A percentile compares a stretch with the other conserved stretches of the same genome.
These are phyloP conservation scores for Pseudobourletiella spinata DNA, from an alignment of 1,140 invertebrate species.

Conservation along the genomic window DNA sequence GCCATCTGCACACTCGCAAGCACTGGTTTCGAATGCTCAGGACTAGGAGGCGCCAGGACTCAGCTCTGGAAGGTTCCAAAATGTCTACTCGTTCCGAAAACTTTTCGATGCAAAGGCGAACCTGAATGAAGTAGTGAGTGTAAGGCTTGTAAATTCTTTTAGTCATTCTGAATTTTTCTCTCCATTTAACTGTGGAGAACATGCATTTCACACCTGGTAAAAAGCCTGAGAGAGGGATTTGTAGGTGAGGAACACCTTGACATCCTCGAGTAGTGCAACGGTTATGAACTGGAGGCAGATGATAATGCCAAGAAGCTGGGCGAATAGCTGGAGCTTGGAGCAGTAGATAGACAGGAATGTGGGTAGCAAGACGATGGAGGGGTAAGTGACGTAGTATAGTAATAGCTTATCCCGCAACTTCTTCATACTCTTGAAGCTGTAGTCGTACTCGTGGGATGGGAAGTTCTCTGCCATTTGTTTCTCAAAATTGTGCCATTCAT, in stretches of 20 bases:
- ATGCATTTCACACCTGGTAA: conserved; percentile 1
- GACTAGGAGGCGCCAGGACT: neutral
- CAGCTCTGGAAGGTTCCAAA: neutral
- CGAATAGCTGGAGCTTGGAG: neutral
- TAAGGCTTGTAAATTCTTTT: too few relatives aligned
- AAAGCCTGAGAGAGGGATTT: neutral
- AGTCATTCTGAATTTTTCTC: too few relatives aligned
- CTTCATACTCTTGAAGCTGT: neutral
- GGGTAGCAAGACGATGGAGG: neutral
- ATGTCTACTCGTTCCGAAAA: neutral
- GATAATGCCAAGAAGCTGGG: neutral
- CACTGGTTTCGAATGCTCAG: neutral
- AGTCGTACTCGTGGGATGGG: neutral
- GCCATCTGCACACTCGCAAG: neutral
- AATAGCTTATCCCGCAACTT: neutral
- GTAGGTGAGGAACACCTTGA: conserved; percentile 1
- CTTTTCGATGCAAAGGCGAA: neutral
- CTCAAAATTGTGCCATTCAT: neutral
- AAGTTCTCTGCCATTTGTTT: neutral
- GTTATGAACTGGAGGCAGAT: neutral
- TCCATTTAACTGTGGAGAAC: too few relatives aligned
- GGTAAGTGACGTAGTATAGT: neutral
- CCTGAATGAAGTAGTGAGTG: neutral
- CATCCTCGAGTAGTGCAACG: neutral
- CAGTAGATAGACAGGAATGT: neutral